Evolutionary conservation across 2,888 invertebrate species (phyloP).

Genomic region (Scaptomyza tumidula): DNA sequence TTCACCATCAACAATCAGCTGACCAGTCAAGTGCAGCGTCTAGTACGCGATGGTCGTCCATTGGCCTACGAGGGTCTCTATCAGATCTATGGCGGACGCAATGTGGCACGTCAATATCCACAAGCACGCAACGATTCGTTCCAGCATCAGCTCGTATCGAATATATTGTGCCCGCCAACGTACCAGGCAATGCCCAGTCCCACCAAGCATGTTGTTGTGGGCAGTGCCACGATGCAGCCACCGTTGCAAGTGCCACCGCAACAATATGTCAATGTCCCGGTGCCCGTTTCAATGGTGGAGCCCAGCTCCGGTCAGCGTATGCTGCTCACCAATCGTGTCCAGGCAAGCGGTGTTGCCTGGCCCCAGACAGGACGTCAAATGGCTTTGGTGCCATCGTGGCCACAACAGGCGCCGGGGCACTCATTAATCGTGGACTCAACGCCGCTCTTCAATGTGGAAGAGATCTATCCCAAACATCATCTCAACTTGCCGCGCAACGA

Average conservation of each 20-base stretch:
- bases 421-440: constrained; percentile 91
- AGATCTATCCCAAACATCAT: constrained; percentile 86
- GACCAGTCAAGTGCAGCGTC: constrained; percentile 89
- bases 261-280: constrained; percentile 89
- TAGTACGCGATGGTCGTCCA: constrained; percentile 88
- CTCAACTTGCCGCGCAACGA: constrained; percentile 87
- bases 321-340: constrained; percentile 87
- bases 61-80: constrained; percentile 90
- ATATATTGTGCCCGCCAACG: constrained; percentile 95
- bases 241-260: constrained; percentile 88
- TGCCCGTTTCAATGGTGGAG: constrained; percentile 96
- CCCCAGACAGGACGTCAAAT: constrained; percentile 88
- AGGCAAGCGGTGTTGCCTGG: constrained; percentile 85
- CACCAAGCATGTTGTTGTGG: constrained; percentile 86
- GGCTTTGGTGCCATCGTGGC: constrained; percentile 94
- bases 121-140: constrained; percentile 91
- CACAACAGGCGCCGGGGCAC: constrained; percentile 89
- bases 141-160: constrained; percentile 96
- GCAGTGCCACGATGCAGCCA: constrained; percentile 85
- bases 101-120: constrained; percentile 89
- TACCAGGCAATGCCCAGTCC: constrained; percentile 93
- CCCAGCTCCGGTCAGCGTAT: constrained; percentile 92
- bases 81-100: constrained; percentile 88
- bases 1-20: constrained; percentile 97
- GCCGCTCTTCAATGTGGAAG: constrained; percentile 88